Base-by-base conservation (phyloP, 2,113 vertebrate species). In the Campylorhamphus procurvoides region DNA sequence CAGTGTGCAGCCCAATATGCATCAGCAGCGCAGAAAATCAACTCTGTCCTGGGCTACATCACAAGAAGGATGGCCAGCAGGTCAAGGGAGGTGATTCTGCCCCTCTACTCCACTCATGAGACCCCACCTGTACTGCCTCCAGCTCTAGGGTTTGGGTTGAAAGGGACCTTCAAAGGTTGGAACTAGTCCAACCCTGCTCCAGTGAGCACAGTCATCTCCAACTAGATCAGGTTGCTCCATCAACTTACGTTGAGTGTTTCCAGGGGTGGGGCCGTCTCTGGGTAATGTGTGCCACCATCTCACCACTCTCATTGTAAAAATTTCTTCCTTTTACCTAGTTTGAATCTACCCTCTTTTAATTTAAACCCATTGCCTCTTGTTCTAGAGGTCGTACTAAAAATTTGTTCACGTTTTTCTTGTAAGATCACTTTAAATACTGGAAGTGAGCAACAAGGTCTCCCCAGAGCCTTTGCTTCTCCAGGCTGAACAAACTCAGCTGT, bases 401-500 rank as follows among this genome's bases (percentile, higher is more conserved):
- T n/a, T 19, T 67, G 8, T 49, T 14, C 8, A 35, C 4, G 6
- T 64, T 40, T 72, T 72, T 82, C 42, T 19, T 47, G 8, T 60
- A 52, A 24, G 31, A 24, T 25, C 17, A 7, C n/a, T 59, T 37
- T 7, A 31, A 37, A 4, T 64, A 37, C 1, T 72, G 46, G 55
- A 49, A 40, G 40, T 6, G 33, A 6, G 1, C 29, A 9, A 1
- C 18, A 10, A 18, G 1, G 5, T 62, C 14, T 64, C 2, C 33
- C 44, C 1, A 4, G 42, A 67, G 25, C 46, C 18, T 56, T 49
- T 12, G 53, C 20, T 59, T 62, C n/a, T 56, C n/a, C 22, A 56
- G 58, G 58, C 31, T 80, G 74, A 52, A 10, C 8, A 79, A 55
- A 10, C 16, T 6, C 33, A 33, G 1, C 25, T 71, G 12, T 42